Conservation (phyloP, 2,797 vertebrate genomes). For the Enteromius trimaculatus region DNA sequence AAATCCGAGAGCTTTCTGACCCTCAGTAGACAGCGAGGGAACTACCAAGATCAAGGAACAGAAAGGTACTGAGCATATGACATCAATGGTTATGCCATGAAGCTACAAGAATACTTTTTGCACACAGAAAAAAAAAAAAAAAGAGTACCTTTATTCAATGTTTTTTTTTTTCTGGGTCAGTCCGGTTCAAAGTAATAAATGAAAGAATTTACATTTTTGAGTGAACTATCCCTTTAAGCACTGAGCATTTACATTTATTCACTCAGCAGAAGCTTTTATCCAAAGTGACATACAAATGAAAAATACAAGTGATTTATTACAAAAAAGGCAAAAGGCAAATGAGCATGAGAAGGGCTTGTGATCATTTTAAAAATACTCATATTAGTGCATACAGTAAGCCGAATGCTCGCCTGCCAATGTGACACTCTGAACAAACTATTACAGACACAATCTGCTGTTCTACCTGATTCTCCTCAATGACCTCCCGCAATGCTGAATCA, state of each 20-base stretch:
- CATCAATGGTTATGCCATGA: background rate
- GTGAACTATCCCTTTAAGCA: background rate
- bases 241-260: background rate
- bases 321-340: background rate
- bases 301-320: background rate
- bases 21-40: background rate
- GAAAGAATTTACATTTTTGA: background rate
- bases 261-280: background rate
- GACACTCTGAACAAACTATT: slow-evolving; percentile 27
- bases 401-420: slow-evolving; percentile 3
- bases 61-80: background rate
- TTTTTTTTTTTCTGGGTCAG: background rate
- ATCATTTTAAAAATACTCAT: background rate
- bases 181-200: background rate
- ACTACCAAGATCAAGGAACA: background rate
- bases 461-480: slow-evolving; percentile 47
- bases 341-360: background rate
- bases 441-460: slow-evolving; percentile 45
- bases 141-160: background rate
- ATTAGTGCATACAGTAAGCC: background rate
- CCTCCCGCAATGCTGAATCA: slow-evolving; percentile 59
- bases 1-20: background rate
- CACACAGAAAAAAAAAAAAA: background rate
- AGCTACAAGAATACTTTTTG: background rate
- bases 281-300: background rate